Base-by-base conservation (phyloP, 2,888 invertebrate species). In the Pterostichus madidus region DNA sequence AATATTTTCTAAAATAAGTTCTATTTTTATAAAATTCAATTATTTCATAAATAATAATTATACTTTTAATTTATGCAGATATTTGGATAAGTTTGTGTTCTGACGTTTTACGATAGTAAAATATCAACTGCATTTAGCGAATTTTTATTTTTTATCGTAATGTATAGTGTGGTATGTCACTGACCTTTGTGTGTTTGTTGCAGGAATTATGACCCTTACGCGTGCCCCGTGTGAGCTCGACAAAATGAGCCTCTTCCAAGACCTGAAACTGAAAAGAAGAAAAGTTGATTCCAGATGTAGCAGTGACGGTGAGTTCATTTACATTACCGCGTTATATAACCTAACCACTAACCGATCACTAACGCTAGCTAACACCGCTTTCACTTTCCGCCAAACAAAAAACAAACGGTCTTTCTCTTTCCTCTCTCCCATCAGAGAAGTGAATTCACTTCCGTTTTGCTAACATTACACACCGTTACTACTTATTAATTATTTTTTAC, bases 191-290 rank as follows among this genome's bases (percentile, higher is more conserved):
- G 32, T 75, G 71, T 44, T 86, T 87, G 86, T 86, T 91, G 46
- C 93, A 97, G 97, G 96, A 96, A 97, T 96, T 96, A 97, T 97
- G 97, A 97, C 97, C 96, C 96, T 97, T 94, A 97, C 96, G 95
- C 96, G 96, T 94, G 95, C 96, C 94, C 96, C 96, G 94, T 97
- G 96, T 94, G 96, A 97, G 95, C 96, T 96, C 94, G 96, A 96
- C 96, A 97, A 96, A 93, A 98, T 98, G 97, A 98, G 97, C 96
- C 96, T 98, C 93, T 98, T 97, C 94, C 97, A 98, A 95, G 97
- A 98, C 94, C 95, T 98, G 93, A 98, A 98, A 93, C 93, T 98
- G 92, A 98, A 98, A 94, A 95, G 98, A 93, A 96, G 97, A 93
- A 97, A 98, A 94, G 96, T 98, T 91, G 97, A 97, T 93, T 97